Conservation (phyloP, 2,888 invertebrate genomes). For the Drosophila anceps region DNA sequence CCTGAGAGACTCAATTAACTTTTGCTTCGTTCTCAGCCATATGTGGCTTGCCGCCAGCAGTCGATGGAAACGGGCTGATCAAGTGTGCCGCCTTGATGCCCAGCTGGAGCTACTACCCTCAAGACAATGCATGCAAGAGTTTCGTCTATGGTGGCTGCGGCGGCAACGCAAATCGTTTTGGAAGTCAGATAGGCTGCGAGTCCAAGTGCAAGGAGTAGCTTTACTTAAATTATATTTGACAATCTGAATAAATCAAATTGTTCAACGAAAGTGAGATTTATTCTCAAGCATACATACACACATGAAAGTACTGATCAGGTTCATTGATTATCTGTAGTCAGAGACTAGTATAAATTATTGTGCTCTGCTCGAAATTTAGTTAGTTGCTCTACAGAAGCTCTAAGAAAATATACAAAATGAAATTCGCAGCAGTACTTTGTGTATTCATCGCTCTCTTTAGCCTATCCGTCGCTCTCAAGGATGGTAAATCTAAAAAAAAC, state of each 20-base stretch:
- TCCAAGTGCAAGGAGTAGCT: slow-evolving; percentile 41
- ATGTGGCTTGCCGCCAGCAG: slow-evolving; percentile 34
- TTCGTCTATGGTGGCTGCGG: slow-evolving; percentile 74
- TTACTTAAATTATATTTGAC: not conserved
- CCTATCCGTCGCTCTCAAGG: too few relatives aligned
- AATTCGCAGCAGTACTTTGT: too few relatives aligned
- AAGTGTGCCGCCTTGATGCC: slow-evolving; percentile 50
- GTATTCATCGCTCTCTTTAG: too few relatives aligned
- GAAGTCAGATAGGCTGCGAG: slow-evolving; percentile 43
- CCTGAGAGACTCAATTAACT: not conserved
- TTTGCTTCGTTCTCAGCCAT: slow-evolving; percentile 18
- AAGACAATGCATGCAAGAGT: slow-evolving; percentile 44
- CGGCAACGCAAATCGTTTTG: slow-evolving; percentile 70
- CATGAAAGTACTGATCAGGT: slow-evolving; percentile 10
- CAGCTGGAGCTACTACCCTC: slow-evolving; percentile 34
- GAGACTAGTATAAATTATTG: slow-evolving; percentile 48
- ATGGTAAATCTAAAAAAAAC: too few relatives aligned
- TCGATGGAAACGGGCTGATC: slow-evolving; percentile 58
- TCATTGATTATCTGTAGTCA: too few relatives aligned
- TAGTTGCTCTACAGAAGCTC: slow-evolving; percentile 41
- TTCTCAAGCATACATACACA: slow-evolving; percentile 9
- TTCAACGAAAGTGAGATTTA: not conserved
- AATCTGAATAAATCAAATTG: slow-evolving; percentile 11
- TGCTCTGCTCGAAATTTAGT: slow-evolving; percentile 7
- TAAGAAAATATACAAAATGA: slow-evolving; percentile 8